Evolutionary conservation across 92 coral and sea anemone species (phyloP), one percentile per base, ranked within the genome.

Genomic region (Epizoanthus stellaris): DNA sequence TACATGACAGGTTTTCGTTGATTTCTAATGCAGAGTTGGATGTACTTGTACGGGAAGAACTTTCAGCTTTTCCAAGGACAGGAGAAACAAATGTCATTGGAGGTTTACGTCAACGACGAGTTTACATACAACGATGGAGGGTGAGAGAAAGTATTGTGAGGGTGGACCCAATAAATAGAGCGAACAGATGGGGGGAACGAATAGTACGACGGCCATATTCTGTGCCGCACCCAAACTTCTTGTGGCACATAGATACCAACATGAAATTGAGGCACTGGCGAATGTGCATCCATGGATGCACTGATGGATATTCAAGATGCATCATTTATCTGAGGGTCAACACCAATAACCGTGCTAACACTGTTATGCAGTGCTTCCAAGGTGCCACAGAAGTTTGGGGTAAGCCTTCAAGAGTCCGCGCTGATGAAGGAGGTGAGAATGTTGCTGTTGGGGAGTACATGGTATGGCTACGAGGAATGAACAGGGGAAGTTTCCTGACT

Each of bases 241-340:
- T 88, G 47, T 91, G 92, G 86, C 92, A 88, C 84, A 88, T 91
- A 3, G 90, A 91, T 76, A 81, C 82, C 0, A 86, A 85, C 43
- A 67, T 75, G 88, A 87, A 90, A 40, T 12, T 86, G 56, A 21
- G 68, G 0, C 90, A 82, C 70, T 88, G 91, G 94, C 14, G 82
- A 58, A 54, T 91, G 82, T 72, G 85, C 59, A 85, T 91, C 23
- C 91, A 88, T 81, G 94, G 94, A 16, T 87, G 93, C 42, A 47
- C 83, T 4, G 90, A 86, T 82, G 88, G 93, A 4, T 90, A 21
- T 53, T 87, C 91, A 3, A 58, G 92, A 2, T 14, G 19, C 40
- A 57, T 88, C 11, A 53, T 86, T 12, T 89, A 85, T 67, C 87
- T 82, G 0, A 3, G 45, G 6, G 88, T 77, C 0, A 85, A 82